Percentiles rank a stretch among this genome's conserved stretches.
phyloP scores from a whole-genome alignment of 2,888 invertebrate species.

The Leucoma salicis region DNA sequence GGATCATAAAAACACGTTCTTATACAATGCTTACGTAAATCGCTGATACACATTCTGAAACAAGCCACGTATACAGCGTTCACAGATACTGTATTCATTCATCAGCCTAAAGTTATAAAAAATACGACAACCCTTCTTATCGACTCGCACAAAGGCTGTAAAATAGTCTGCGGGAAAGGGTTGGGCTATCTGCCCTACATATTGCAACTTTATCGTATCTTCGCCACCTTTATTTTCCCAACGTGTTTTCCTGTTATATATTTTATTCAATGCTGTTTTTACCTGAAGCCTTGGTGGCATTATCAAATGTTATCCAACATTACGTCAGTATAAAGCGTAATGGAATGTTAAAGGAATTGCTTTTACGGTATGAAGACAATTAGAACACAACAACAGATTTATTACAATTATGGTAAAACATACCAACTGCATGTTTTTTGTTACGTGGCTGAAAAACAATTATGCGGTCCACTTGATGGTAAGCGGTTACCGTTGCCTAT shows the following conservation, averaged over 20 bases:
- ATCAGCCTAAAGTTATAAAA: slow-evolving; percentile 4
- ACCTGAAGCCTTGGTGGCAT: background rate
- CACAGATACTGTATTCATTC: slow-evolving; percentile 1
- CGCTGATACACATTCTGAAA: background rate
- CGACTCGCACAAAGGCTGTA: slow-evolving; percentile 8
- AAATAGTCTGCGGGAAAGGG: slow-evolving; percentile 11
- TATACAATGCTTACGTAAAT: too few relatives aligned
- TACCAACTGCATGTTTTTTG: too few relatives aligned
- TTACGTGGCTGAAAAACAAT: too few relatives aligned
- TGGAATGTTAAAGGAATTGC: too few relatives aligned
- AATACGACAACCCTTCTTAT: slow-evolving; percentile 8
- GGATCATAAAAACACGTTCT: too few relatives aligned
- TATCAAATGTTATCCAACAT: background rate
- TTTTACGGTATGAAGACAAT: too few relatives aligned
- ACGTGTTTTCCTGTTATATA: slow-evolving; percentile 3
- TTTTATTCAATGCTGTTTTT: slow-evolving; percentile 4
- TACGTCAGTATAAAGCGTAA: too few relatives aligned
- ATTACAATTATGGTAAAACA: too few relatives aligned
- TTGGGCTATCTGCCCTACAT: slow-evolving; percentile 11
- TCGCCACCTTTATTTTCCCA: slow-evolving; percentile 8
- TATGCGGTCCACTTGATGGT: too few relatives aligned
- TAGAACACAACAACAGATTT: too few relatives aligned
- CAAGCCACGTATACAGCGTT: background rate
- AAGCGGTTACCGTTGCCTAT: too few relatives aligned
- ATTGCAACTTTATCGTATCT: slow-evolving; percentile 7